Base-by-base conservation (phyloP, 2,113 vertebrate species). In the Ibidorhyncha struthersii region DNA sequence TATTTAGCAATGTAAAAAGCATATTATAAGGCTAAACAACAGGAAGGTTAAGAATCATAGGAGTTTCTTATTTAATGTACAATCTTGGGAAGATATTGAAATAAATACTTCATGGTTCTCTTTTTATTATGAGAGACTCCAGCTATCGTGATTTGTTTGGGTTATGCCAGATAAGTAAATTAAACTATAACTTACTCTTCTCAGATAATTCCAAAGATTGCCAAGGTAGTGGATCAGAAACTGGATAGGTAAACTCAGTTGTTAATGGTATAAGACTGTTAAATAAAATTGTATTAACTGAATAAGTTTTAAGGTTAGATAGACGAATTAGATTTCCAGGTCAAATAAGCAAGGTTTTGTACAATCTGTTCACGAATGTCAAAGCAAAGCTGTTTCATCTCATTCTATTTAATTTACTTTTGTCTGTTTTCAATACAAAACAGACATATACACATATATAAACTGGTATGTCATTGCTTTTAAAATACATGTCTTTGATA, bases 331-430 rank as follows among this genome's bases (percentile, higher is more conserved):
- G 41, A 89, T 96, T 95, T 96, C 77, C 72, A 65, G 69, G 77
- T 84, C 69, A 89, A 73, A 94, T 62, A 52, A 90, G 26, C 62
- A 58, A 3, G 2, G n/a, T 50, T 70, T 87, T 82, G 47, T 91
- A 70, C 62, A 93, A 62, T 61, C 56, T 90, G 50, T 85, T 90
- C 66, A 80, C 0, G 2, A 92, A 80, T 80, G 63, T 61, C 53
- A 82, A 90, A 88, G 53, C 82, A 73, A 92, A 96, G 86, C 90
- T 86, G 50, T 83, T 96, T 81, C 91, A 97, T 96, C 79, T 91
- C 94, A 96, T 95, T 86, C 84, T 61, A 1, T 91, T 95, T 96
- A 41, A 73, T 95, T 93, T 92, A 23, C 43, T 82, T 67, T 16
- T 10, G 21, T 65, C 50, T 62, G 34, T 72, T 67, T 86, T 91